phyloP scores from a whole-genome alignment of 2,113 vertebrate genomes.

The Chloropsis hardwickii region DNA sequence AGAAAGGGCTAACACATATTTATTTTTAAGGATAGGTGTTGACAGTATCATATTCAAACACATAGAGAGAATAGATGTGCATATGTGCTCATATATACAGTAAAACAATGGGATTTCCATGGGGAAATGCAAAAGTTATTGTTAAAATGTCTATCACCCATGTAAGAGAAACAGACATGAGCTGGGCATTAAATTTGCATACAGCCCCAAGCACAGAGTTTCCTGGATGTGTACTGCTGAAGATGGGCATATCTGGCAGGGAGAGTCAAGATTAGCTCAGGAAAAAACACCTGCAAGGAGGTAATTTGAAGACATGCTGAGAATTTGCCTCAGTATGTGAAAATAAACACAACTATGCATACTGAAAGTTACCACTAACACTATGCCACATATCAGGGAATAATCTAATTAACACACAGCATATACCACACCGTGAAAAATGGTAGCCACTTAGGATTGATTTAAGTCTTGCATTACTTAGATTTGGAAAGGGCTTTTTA shows the following conservation, averaged over 20 bases:
- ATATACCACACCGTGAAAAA: constrained; percentile 36
- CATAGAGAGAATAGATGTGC: background rate
- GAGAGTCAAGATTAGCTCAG: constrained; percentile 77
- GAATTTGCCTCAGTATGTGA: constrained; percentile 75
- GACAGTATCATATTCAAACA: constrained; percentile 29
- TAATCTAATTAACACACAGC: constrained; percentile 77
- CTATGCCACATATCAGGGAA: constrained; percentile 55
- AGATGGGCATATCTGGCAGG: constrained; percentile 78
- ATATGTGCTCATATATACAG: constrained; percentile 31
- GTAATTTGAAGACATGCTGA: constrained; percentile 80
- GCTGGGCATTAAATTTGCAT: constrained; percentile 81
- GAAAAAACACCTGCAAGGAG: constrained; percentile 78
- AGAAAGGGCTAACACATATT: constrained; percentile 50
- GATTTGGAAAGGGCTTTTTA: constrained; percentile 49
- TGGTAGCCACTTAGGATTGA: constrained; percentile 67
- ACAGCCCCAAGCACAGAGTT: constrained; percentile 77
- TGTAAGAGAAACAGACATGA: constrained; percentile 78
- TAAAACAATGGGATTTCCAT: constrained; percentile 63
- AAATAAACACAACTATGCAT: constrained; percentile 74
- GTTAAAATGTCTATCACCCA: constrained; percentile 74
- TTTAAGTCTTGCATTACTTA: constrained; percentile 61
- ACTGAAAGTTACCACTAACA: constrained; percentile 67
- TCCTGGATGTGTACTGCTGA: constrained; percentile 71
- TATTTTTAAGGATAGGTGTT: constrained; percentile 58
- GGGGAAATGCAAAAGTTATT: constrained; percentile 69